Conservation (phyloP, 2,797 vertebrate genomes). For the Choloepus didactylus region DNA sequence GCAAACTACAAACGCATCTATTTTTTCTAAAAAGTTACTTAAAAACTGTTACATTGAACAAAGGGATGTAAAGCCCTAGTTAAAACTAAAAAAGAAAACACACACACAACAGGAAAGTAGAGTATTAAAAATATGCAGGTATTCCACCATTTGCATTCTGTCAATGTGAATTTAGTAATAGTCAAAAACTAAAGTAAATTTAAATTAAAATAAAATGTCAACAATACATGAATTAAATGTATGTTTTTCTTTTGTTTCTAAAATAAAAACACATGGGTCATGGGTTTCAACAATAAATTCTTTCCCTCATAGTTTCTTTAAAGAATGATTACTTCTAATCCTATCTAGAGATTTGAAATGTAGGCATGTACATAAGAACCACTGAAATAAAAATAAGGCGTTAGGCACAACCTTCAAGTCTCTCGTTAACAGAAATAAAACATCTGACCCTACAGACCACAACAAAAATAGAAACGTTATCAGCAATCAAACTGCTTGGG, state of each 20-base stretch:
- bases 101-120: neutral
- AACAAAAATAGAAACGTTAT: conserved; percentile 70
- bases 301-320: conserved; percentile 21
- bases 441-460: conserved; percentile 52
- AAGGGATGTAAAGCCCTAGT: neutral
- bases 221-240: conserved; percentile 18
- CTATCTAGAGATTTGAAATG: conserved; percentile 35
- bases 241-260: neutral
- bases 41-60: neutral
- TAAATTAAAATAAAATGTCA: conserved; percentile 55
- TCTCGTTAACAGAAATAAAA: conserved; percentile 40
- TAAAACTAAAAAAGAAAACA: neutral
- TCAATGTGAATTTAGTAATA: neutral
- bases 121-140: conserved; percentile 1
- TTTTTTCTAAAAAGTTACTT: neutral
- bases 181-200: conserved; percentile 12
- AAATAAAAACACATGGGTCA: neutral
- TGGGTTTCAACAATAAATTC: neutral
- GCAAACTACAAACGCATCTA: neutral
- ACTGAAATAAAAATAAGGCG: neutral
- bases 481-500: conserved; percentile 65
- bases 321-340: conserved; percentile 26
- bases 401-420: conserved; percentile 29
- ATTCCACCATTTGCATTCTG: neutral
- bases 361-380: neutral